Evolutionary conservation across 2,113 vertebrate species (phyloP).

Genomic region (Tetrax tetrax): DNA sequence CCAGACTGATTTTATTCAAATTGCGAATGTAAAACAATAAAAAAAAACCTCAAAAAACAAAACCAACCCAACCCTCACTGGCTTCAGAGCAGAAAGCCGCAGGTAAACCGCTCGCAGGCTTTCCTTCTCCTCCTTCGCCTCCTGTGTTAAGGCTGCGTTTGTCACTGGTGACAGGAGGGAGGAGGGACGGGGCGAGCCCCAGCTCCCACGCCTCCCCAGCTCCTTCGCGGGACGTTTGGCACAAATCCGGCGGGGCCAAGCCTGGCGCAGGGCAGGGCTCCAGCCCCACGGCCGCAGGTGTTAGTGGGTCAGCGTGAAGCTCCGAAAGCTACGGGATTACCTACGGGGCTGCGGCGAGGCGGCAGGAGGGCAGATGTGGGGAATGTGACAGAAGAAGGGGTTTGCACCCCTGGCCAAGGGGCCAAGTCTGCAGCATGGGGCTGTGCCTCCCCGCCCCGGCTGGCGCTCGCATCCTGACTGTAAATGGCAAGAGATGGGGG

Average conservation of each 20-base stretch:
- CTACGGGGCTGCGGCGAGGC: not conserved
- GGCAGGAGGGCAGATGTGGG: not conserved
- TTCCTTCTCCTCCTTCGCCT: not conserved
- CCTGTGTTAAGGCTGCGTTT: slow-evolving; percentile 30
- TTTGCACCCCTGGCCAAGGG: not conserved
- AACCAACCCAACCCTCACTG: not conserved
- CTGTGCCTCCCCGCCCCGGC: not conserved
- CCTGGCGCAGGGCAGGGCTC: not conserved
- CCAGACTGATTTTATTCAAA: slow-evolving; percentile 60
- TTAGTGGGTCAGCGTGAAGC: not conserved
- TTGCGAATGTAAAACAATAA: slow-evolving; percentile 39
- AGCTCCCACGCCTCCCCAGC: not conserved
- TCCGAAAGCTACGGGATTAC: not conserved
- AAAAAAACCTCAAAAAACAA: not conserved
- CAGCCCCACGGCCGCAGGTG: not conserved
- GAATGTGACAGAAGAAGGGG: slow-evolving; percentile 44
- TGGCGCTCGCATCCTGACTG: rapidly evolving
- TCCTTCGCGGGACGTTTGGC: slow-evolving; percentile 44
- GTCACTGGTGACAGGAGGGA: not conserved
- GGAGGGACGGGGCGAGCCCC: not conserved
- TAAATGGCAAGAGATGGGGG: not conserved
- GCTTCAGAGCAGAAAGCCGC: not conserved
- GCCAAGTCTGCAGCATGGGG: not conserved
- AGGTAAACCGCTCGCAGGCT: not conserved
- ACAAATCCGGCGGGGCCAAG: not conserved